Conservation (phyloP, 2,888 invertebrate genomes). For the Tipula vernalis region DNA sequence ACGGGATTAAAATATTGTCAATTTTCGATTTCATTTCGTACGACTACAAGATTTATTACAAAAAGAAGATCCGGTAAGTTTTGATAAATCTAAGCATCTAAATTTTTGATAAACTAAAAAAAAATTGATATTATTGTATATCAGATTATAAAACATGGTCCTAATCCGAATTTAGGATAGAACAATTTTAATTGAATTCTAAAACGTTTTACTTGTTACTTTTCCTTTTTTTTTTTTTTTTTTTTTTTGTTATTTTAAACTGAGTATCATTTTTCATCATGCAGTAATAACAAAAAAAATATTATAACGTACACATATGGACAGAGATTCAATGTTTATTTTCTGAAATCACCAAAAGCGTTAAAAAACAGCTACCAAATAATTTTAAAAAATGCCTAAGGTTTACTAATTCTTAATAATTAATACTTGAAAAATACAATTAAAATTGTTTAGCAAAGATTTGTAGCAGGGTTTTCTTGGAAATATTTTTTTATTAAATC, state of each 20-base stretch:
- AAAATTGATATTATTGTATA: background rate
- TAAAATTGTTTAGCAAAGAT: too few relatives aligned
- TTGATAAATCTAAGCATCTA: background rate
- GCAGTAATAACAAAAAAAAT: too few relatives aligned
- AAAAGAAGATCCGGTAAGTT: background rate
- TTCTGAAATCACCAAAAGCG: too few relatives aligned
- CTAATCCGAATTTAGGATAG: background rate
- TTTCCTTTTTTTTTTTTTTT: background rate
- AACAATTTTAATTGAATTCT: background rate
- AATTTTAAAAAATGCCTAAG: too few relatives aligned
- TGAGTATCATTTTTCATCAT: background rate
- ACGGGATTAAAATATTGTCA: background rate
- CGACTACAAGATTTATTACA: background rate
- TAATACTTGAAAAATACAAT: too few relatives aligned
- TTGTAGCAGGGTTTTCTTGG: too few relatives aligned
- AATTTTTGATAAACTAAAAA: background rate
- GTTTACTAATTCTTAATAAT: too few relatives aligned
- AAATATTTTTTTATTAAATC: too few relatives aligned
- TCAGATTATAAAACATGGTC: background rate
- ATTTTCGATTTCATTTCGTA: background rate
- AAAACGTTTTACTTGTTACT: background rate
- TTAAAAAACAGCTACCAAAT: too few relatives aligned
- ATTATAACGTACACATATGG: too few relatives aligned
- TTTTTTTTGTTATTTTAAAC: background rate
- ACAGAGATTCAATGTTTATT: background rate